Conservation (phyloP, 2,888 invertebrate genomes). For the Drosophila rubida region DNA sequence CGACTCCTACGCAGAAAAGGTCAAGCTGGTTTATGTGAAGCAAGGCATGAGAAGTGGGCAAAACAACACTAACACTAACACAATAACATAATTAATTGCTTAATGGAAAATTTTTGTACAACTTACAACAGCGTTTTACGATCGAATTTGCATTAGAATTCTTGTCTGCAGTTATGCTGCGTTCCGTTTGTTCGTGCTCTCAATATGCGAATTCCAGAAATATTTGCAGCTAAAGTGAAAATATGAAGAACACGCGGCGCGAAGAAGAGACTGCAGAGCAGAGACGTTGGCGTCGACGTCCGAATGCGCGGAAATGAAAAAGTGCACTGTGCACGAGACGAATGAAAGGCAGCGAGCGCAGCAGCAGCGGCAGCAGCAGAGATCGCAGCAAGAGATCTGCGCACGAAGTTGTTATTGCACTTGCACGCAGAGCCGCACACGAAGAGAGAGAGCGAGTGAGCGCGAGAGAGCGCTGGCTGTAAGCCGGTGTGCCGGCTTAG, state of each 20-base stretch:
- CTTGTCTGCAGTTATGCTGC: conserved; percentile 4
- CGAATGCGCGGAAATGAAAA: conserved; percentile 63
- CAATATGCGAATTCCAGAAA: conserved; percentile 48
- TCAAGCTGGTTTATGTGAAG: conserved; percentile 57
- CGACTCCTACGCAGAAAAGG: conserved; percentile 58
- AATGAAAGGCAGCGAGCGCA: conserved; percentile 34
- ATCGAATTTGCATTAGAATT: conserved; percentile 20
- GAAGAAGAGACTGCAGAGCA: conserved; percentile 24
- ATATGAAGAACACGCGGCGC: conserved; percentile 20
- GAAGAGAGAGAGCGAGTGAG: conserved; percentile 14
- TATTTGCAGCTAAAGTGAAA: conserved; percentile 51
- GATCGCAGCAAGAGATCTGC: conserved; percentile 54
- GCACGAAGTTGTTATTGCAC: conserved; percentile 44
- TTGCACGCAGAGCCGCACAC: conserved; percentile 41
- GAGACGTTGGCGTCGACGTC: conserved; percentile 59
- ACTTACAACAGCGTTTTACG: conserved; percentile 44
- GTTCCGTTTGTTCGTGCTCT: conserved; percentile 17
- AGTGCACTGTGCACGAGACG: conserved; percentile 55
- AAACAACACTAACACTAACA: conserved; percentile 24
- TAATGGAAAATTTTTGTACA: conserved; percentile 36
- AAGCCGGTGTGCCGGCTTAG: conserved; percentile 66
- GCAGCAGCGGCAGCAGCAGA: conserved; percentile 23
- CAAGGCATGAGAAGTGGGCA: conserved; percentile 23
- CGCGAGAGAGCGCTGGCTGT: conserved; percentile 9
- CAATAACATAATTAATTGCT: conserved; percentile 40